A percentile compares a stretch with the other conserved stretches of the same genome.
phyloP scores from a whole-genome alignment of 2,797 vertebrate species.

The Taeniopygia guttata region DNA sequence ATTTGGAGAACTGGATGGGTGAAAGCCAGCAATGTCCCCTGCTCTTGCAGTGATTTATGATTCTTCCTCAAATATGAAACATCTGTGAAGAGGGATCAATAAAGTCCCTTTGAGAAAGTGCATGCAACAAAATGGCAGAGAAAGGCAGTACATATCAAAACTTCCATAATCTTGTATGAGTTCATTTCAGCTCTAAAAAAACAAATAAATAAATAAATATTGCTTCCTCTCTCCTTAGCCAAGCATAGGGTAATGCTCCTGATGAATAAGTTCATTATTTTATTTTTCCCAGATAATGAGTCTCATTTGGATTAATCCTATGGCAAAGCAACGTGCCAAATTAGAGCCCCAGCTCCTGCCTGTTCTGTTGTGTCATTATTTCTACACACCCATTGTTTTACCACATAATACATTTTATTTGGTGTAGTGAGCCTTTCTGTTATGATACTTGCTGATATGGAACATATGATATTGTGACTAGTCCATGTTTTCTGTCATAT shows the following conservation, averaged over 20 bases:
- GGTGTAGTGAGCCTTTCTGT: conserved; percentile 22
- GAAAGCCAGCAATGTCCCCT: neutral
- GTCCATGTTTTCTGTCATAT: conserved; percentile 60
- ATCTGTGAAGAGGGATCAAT: neutral
- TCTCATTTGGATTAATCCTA: conserved; percentile 24
- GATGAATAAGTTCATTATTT: neutral
- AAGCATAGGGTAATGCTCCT: neutral
- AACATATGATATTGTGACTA: conserved; percentile 67
- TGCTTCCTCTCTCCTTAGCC: neutral
- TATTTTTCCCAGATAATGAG: neutral
- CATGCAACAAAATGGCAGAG: neutral
- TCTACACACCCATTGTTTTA: neutral
- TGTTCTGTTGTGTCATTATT: neutral
- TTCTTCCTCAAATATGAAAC: neutral
- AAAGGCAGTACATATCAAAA: neutral
- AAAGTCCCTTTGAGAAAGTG: neutral
- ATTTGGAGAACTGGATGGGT: neutral
- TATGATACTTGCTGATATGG: conserved; percentile 57
- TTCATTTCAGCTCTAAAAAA: neutral
- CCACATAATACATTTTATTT: neutral
- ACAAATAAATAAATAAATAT: neutral
- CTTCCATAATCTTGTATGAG: neutral
- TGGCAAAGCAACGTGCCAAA: neutral
- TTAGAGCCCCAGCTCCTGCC: neutral
- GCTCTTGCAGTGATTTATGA: neutral